phyloP scores from a whole-genome alignment of 2,888 invertebrate species.

The Aelia acuminata region DNA sequence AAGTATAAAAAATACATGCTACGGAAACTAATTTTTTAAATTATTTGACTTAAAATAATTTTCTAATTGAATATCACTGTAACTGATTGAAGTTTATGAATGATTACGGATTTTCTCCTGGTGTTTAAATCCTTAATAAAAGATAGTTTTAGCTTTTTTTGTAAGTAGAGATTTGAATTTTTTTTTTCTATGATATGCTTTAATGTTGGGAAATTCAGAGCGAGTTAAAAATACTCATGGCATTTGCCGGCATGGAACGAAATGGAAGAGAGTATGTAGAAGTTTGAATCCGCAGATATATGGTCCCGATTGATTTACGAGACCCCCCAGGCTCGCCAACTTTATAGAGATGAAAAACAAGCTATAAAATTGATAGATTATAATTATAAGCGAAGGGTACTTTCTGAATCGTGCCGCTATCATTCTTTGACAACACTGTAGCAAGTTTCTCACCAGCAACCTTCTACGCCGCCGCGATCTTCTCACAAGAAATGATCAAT shows the following conservation, averaged over 20 bases:
- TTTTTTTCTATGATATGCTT: neutral
- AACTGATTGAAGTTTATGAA: too few species aligned
- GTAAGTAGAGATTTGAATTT: too few species aligned
- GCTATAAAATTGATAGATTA: conserved; percentile 50
- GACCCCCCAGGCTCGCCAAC: conserved; percentile 50
- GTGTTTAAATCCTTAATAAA: too few species aligned
- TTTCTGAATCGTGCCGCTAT: conserved; percentile 44
- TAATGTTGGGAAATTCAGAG: neutral
- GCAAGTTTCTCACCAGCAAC: neutral
- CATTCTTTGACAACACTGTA: conserved; percentile 39
- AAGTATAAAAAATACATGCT: too few species aligned
- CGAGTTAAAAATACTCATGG: neutral
- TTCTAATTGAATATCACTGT: too few species aligned
- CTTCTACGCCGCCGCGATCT: neutral
- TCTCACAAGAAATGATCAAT: neutral
- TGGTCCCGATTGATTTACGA: conserved; percentile 34
- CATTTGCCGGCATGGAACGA: neutral
- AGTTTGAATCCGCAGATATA: conserved; percentile 27
- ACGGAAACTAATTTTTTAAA: too few species aligned
- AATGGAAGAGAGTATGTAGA: conserved; percentile 14
- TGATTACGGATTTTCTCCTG: too few species aligned
- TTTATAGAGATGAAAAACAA: conserved; percentile 51
- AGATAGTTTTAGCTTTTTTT: too few species aligned
- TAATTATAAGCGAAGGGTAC: conserved; percentile 24
- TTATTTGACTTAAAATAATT: too few species aligned